Percentiles rank a stretch among this genome's conserved stretches.
Conservation (phyloP, 2,888 invertebrate genomes). For the Silvanus unidentatus region DNA sequence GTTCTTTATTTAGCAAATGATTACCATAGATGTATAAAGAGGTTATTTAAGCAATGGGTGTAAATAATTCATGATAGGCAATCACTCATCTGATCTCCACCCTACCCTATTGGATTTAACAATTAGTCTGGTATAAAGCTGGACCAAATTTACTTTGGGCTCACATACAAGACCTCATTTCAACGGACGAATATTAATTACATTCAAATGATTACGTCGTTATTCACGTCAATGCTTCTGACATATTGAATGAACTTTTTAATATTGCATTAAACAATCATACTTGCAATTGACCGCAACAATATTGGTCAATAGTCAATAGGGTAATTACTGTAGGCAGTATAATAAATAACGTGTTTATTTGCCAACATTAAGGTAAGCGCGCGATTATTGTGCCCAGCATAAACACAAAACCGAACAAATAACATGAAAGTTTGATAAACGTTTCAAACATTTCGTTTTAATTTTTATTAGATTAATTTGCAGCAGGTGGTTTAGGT, state of each 20-base stretch:
- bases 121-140: constrained; percentile 33
- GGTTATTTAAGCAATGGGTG: constrained; percentile 12
- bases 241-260: constrained; percentile 9
- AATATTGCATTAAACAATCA: too few species aligned
- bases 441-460: too few species aligned
- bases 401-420: too few species aligned
- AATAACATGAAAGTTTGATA: too few species aligned
- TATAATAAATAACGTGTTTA: too few species aligned
- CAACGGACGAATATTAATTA: constrained; percentile 23
- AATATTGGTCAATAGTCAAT: too few species aligned
- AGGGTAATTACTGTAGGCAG: too few species aligned
- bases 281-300: too few species aligned
- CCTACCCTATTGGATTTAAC: constrained; percentile 35
- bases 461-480: too few species aligned
- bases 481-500: neutral
- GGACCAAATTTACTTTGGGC: constrained; percentile 28
- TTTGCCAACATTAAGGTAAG: too few species aligned
- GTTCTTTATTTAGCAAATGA: too few species aligned
- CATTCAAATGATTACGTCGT: constrained; percentile 18
- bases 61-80: constrained; percentile 24
- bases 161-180: constrained; percentile 23
- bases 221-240: constrained; percentile 15
- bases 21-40: neutral
- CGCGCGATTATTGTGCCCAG: too few species aligned
- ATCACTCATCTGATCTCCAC: constrained; percentile 30